phyloP scores from a whole-genome alignment of 1,140 invertebrate species.

The Heliconius eleuchia region DNA sequence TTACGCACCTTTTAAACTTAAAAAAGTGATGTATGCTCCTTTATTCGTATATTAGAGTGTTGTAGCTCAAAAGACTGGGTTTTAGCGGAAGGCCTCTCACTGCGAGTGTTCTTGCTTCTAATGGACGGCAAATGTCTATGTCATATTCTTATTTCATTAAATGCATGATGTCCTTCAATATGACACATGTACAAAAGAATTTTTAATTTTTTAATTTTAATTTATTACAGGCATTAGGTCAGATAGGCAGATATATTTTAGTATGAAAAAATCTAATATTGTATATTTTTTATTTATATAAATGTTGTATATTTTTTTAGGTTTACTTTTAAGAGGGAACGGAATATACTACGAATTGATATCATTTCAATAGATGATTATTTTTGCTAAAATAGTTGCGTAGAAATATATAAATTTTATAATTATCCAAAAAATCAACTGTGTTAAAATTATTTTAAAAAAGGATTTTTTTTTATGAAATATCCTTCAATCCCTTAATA shows the following conservation, averaged over 20 bases:
- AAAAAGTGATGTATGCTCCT: background rate
- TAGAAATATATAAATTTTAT: too few species aligned
- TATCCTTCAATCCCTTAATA: too few species aligned
- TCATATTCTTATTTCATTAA: constrained; percentile 32
- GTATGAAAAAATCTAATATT: background rate
- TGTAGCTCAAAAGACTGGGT: constrained; percentile 24
- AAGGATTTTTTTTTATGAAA: too few species aligned
- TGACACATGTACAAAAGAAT: background rate
- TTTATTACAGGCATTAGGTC: constrained; percentile 21
- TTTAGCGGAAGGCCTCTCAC: constrained; percentile 24
- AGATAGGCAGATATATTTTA: background rate
- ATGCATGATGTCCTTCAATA: constrained; percentile 22
- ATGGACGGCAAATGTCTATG: constrained; percentile 36
- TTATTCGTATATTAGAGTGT: constrained; percentile 11
- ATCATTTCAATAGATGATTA: too few species aligned
- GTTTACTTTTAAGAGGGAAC: background rate
- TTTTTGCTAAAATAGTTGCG: too few species aligned
- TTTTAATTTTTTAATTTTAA: constrained; percentile 1
- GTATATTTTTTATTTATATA: background rate
- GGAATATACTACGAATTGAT: too few species aligned
- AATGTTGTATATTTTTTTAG: background rate
- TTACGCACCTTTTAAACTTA: constrained; percentile 20
- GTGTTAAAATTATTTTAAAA: too few species aligned
- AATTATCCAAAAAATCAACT: too few species aligned
- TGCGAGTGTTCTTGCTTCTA: constrained; percentile 29